Evolutionary conservation across 2,888 invertebrate genomes (phyloP), one percentile per base, ranked within the genome.

Genomic region (Sarcophaga variegata): DNA sequence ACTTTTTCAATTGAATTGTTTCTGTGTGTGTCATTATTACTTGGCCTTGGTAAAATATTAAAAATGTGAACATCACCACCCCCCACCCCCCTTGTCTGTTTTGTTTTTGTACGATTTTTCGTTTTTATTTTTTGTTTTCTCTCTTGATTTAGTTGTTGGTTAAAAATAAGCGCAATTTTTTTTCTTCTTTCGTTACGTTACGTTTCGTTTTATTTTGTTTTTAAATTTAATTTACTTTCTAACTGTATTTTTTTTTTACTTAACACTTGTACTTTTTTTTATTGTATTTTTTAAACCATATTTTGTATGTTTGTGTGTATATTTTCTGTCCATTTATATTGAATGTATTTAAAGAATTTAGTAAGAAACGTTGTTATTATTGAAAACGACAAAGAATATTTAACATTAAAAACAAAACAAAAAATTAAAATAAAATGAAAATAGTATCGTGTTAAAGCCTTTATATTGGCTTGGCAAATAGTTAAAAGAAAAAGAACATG

Each of bases 1-100:
- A 91, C 85, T 76, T 89, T 66, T 86, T 92, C 49, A 85, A 88
- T 85, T 83, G 85, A 87, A 64, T 54, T 70, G 59, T 78, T 76
- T 22, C 22, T 22, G 22, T 25, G 49, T 14, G 11, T 62, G 17
- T 62, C 22, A 62, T 22, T 11, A 45, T 62, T 49, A n/a, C 47
- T 45, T 22, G 6, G 17, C 25, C 3, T 17, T 66, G 64, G 22
- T 62, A 12, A 64, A 3, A 14, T 17, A 47, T 63, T 22, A n/a
- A 59, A 47, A 47, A 37, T 47, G 14, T 76, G 69, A 80, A 25
- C 84, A 80, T 76, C 66, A 84, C 80, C 66, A 17, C 17, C 54
- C 4, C 2, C 14, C 54, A 0, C 2, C 37, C 22, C 22, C 37
- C 37, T 37, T 37, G 37, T 54, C 10, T 54, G 17, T 54, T 20